phyloP scores from a whole-genome alignment of 1,140 invertebrate species.

The Nasonia longicornis region DNA sequence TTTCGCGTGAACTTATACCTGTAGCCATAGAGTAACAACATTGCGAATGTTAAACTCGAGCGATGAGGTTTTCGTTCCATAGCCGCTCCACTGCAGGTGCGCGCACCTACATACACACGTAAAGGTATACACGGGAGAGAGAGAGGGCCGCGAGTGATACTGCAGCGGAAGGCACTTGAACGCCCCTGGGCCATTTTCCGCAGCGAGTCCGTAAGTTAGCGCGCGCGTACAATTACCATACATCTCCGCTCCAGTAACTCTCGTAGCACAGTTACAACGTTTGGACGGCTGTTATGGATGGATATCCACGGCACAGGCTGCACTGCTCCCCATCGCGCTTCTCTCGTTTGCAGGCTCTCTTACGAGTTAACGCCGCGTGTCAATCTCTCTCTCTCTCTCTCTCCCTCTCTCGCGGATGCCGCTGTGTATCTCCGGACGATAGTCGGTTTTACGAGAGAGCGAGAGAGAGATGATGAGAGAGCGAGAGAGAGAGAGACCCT shows the following conservation, averaged over 20 bases:
- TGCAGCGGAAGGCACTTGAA: constrained; percentile 50
- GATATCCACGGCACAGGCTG: constrained; percentile 49
- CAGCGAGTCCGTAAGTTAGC: constrained; percentile 61
- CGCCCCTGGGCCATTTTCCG: constrained; percentile 57
- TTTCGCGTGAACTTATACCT: no score
- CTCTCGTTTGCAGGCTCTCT: constrained; percentile 18
- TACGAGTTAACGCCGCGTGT: constrained; percentile 40
- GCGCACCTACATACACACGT: neutral
- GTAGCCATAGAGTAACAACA: neutral
- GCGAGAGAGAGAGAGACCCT: neutral
- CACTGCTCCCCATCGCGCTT: neutral
- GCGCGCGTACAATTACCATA: constrained; percentile 64
- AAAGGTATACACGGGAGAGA: neutral
- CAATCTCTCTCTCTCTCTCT: constrained; percentile 36
- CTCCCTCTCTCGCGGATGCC: neutral
- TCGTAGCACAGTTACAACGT: constrained; percentile 55
- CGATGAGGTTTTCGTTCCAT: constrained; percentile 15
- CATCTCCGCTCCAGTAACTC: constrained; percentile 57
- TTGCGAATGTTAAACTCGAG: constrained; percentile 9
- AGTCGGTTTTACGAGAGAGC: constrained; percentile 18
- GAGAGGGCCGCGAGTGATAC: constrained; percentile 9
- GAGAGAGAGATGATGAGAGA: constrained; percentile 4
- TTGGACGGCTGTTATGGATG: constrained; percentile 59
- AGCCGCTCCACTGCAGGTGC: constrained; percentile 10
- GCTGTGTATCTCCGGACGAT: constrained; percentile 3